Conservation (phyloP, 92 coral and sea anemone genomes). For the Pocillopora grandis region DNA sequence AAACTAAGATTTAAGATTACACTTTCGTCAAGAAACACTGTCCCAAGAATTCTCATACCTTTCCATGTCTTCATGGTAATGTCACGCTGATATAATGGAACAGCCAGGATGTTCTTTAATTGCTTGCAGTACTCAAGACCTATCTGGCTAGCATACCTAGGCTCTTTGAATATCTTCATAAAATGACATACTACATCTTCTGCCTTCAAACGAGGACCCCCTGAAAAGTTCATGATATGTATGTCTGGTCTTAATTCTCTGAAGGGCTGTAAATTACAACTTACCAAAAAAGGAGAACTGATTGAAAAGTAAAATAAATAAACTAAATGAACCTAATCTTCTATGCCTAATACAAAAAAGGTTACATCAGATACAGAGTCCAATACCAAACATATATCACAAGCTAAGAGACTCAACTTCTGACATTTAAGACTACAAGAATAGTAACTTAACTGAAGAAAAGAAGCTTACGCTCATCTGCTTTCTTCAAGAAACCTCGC, state of each 20-base stretch:
- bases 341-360: not conserved
- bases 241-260: not conserved
- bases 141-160: conserved; percentile 31
- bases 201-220: conserved; percentile 77
- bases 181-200: conserved; percentile 68
- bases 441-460: not conserved
- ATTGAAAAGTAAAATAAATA: too few relatives aligned
- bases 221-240: conserved; percentile 12
- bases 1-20: too few relatives aligned
- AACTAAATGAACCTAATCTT: too few relatives aligned
- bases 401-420: too few relatives aligned
- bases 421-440: not conserved
- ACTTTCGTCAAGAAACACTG: not conserved
- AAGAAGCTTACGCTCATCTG: conserved; percentile 64
- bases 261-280: not conserved
- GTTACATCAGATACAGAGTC: not conserved
- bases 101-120: conserved; percentile 53
- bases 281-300: too few relatives aligned
- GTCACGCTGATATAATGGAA: conserved; percentile 64
- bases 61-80: conserved; percentile 66
- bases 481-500: conserved; percentile 39
- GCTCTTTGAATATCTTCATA: conserved; percentile 50
- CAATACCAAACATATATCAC: not conserved
- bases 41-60: conserved; percentile 36
- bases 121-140: conserved; percentile 68